Evolutionary conservation across 2,888 invertebrate species (phyloP).

Genomic region (Galerucella pusilla): DNA sequence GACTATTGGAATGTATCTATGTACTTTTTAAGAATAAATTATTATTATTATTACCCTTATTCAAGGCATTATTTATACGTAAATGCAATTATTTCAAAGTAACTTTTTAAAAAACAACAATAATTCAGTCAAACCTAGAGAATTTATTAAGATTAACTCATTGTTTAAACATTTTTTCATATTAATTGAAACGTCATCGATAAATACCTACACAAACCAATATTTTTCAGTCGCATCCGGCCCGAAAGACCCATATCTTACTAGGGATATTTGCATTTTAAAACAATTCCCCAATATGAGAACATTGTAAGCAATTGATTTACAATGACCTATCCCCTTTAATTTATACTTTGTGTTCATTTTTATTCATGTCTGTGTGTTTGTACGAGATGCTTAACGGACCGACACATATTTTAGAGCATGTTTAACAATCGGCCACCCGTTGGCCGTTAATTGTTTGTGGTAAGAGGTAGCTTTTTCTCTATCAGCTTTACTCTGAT

Average conservation of each 20-base stretch:
- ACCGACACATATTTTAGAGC: constrained; percentile 43
- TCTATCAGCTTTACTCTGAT: constrained; percentile 13
- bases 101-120: background rate
- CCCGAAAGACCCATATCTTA: constrained; percentile 17
- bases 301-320: constrained; percentile 39
- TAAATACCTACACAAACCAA: constrained; percentile 19
- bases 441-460: constrained; percentile 45
- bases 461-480: constrained; percentile 42
- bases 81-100: background rate
- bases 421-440: constrained; percentile 41
- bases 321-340: constrained; percentile 41
- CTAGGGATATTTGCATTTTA: constrained; percentile 29
- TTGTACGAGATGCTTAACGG: constrained; percentile 20
- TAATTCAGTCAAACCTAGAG: background rate
- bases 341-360: constrained; percentile 40
- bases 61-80: no score
- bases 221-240: constrained; percentile 29
- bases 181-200: constrained; percentile 22
- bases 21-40: no score
- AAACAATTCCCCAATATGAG: constrained; percentile 36
- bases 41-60: no score
- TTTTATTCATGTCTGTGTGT: constrained; percentile 25
- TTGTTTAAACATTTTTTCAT: constrained; percentile 15
- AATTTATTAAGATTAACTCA: background rate
- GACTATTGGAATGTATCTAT: no score